Evolutionary conservation across 2,888 invertebrate species (phyloP), one percentile per base, ranked within the genome.

Genomic region (Pristionchus arcanus): DNA sequence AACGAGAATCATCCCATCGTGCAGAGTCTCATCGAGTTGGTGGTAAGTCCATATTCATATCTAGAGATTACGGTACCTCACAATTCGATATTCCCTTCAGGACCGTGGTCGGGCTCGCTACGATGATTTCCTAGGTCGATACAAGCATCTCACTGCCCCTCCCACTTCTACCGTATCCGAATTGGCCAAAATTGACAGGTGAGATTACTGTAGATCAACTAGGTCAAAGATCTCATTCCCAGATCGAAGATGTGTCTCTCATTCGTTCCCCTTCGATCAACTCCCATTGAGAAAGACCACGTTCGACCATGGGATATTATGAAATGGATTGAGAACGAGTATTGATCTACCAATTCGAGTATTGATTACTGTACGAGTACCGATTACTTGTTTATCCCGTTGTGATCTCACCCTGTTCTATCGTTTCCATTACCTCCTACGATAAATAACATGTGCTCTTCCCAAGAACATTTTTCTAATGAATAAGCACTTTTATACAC

Each of bases 41-140:
- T 21, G 19, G 74, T 74, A 31, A 0, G 37, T 37, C 21, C 74
- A 5, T 2, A 25, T 68, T 68, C 25, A 68, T 37, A 34, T 49
- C 55, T 19, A 53, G 1, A 21, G 81, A 49, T n/a, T 83, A 83
- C 49, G 25, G 34, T 63, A 63, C 25, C 63, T 34, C n/a, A 31
- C 21, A 15, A 42, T 34, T 37, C 37, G 16, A 86, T 63, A 31
- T 63, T 63, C 53, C 15, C 13, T 63, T 19, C 37, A 86, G 85
- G 21, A 86, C 15, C 85, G 85, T 13, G 85, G 85, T 25, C 85
- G 85, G 34, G 25, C n/a, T 37, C 66, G 87, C 31, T 68, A 68
- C 25, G 87, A 87, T 49, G 66, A n/a, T 19, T 87, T 87, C 87
- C 87, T 68, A 13, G 25, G 19, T n/a, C 87, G 87, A 37, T 87